Conservation (phyloP, 2,888 invertebrate genomes). For the Polia nebulosa region DNA sequence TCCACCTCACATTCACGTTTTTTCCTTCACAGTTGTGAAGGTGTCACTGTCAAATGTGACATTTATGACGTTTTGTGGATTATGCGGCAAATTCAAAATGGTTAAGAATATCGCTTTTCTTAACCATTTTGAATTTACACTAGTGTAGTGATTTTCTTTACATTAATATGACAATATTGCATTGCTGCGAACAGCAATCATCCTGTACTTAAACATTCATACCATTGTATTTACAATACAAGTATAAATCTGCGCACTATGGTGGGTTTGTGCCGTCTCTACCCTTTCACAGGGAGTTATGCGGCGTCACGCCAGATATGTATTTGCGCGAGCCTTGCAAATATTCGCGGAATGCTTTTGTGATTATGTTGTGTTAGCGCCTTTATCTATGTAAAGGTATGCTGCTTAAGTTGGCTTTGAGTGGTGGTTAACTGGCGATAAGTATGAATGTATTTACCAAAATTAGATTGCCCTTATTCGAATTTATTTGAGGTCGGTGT, state of each 20-base stretch:
- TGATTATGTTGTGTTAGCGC: constrained; percentile 46
- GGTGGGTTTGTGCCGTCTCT: constrained; percentile 12
- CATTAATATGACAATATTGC: constrained; percentile 3
- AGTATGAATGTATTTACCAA: neutral
- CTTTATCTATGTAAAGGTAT: constrained; percentile 30
- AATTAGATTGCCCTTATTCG: neutral
- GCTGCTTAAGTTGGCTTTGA: constrained; percentile 10
- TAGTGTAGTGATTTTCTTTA: no score
- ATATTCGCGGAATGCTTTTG: constrained; percentile 62
- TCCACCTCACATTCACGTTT: no score
- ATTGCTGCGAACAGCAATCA: constrained; percentile 6
- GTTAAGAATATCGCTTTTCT: no score
- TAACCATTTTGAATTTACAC: no score
- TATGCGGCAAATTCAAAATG: no score
- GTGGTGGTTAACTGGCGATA: neutral
- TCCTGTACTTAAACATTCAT: neutral
- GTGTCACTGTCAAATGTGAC: no score
- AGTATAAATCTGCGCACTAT: constrained; percentile 8
- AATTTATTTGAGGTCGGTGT: neutral
- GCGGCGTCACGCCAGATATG: constrained; percentile 45
- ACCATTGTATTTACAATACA: constrained; percentile 9
- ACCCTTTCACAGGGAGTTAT: constrained; percentile 54
- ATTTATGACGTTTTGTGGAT: no score
- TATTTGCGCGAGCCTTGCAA: constrained; percentile 42
- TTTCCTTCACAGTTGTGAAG: no score